These are phyloP conservation scores for Drosophila willistoni DNA, from an alignment of 1,140 invertebrate species.

Conservation along the genomic window DNA sequence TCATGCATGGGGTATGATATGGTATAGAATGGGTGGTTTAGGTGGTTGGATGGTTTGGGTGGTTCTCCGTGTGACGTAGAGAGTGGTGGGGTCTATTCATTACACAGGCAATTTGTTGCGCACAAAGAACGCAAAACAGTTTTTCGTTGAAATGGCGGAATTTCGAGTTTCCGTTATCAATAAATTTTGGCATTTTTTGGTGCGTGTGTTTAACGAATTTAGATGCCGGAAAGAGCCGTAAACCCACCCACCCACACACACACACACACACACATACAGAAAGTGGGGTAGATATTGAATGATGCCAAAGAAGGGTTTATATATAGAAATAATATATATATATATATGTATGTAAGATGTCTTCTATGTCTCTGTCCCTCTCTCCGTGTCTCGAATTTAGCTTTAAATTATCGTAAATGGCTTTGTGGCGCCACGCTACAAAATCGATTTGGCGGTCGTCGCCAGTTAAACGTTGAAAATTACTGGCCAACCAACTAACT, in stretches of 20 bases:
- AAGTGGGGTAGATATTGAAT: not conserved
- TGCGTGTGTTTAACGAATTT: conserved; percentile 74
- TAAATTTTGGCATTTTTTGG: conserved; percentile 71
- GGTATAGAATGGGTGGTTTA: conserved; percentile 10
- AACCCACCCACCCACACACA: not conserved
- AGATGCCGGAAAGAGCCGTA: conserved; percentile 36
- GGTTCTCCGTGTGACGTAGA: conserved; percentile 1
- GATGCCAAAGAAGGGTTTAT: not conserved
- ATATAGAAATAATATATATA: too few species aligned
- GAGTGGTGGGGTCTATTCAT: conserved; percentile 48
- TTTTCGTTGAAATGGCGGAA: conserved; percentile 7
- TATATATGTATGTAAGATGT: not conserved
- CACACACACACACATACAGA: not conserved
- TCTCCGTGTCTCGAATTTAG: not conserved
- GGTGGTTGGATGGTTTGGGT: conserved; percentile 16
- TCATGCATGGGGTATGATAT: conserved; percentile 21
- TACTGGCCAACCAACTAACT: conserved; percentile 37
- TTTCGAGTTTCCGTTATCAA: conserved; percentile 65
- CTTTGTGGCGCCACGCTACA: conserved; percentile 67
- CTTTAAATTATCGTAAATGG: conserved; percentile 77
- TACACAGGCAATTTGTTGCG: conserved; percentile 77
- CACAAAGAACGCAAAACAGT: conserved; percentile 48
- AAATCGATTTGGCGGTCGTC: conserved; percentile 77
- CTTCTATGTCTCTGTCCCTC: not conserved
- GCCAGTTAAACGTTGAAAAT: conserved; percentile 77